These are phyloP conservation scores for Listronotus oregonensis DNA, from an alignment of 1,140 invertebrate genomes.

Conservation along the genomic window DNA sequence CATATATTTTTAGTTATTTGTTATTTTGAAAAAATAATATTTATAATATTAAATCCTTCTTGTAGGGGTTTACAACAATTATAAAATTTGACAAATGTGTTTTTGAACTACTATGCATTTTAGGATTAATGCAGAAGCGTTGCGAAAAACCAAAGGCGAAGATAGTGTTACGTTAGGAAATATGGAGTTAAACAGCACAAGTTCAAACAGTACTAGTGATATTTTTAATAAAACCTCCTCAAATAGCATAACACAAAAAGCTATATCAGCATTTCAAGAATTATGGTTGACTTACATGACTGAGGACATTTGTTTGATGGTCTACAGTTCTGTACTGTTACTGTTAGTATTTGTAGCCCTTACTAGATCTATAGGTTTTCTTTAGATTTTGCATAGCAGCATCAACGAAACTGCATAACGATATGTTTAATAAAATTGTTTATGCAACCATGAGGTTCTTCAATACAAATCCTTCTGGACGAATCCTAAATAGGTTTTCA, in stretches of 20 bases:
- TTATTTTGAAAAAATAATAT: too few relatives aligned
- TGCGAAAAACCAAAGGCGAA: constrained; percentile 4
- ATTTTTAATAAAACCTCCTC: neutral
- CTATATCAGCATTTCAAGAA: constrained; percentile 13
- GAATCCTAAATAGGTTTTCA: constrained; percentile 75
- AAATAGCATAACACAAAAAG: neutral
- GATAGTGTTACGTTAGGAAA: neutral
- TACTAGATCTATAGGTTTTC: constrained; percentile 69
- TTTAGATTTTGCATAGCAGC: constrained; percentile 76
- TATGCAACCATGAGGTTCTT: constrained; percentile 86
- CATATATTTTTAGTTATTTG: too few relatives aligned
- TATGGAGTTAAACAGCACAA: neutral
- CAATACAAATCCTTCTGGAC: constrained; percentile 79
- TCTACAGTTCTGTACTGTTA: constrained; percentile 11
- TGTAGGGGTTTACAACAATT: too few relatives aligned
- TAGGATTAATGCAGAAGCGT: constrained; percentile 28
- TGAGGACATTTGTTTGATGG: constrained; percentile 6
- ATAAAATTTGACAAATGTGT: too few relatives aligned
- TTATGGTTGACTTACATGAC: constrained; percentile 29
- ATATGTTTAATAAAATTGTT: constrained; percentile 81
- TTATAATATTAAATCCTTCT: too few relatives aligned
- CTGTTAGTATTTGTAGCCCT: constrained; percentile 61
- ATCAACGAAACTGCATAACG: constrained; percentile 69
- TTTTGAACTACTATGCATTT: neutral
- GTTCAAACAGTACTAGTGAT: neutral